phyloP scores from a whole-genome alignment of 1,140 invertebrate species.

The Lepidurus couesii region DNA sequence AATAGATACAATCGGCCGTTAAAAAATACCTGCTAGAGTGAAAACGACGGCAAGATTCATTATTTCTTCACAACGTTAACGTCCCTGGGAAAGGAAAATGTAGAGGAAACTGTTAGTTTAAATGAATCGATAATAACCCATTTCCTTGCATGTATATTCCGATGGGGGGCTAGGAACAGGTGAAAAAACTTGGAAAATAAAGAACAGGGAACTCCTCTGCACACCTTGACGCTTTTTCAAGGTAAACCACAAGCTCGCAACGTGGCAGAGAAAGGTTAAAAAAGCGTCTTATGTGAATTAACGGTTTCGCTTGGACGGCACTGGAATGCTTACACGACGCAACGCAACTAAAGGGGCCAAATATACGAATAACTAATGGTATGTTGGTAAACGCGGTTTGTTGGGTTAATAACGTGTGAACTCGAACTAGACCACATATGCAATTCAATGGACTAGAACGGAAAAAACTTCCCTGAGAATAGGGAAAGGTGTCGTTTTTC shows the following conservation, averaged over 20 bases:
- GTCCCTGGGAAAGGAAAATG: background rate
- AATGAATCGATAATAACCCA: background rate
- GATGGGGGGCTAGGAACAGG: background rate
- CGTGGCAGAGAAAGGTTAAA: background rate
- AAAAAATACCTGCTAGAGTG: constrained; percentile 1
- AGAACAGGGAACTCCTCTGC: background rate
- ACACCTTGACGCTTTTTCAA: background rate
- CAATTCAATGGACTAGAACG: background rate
- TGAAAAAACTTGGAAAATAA: background rate
- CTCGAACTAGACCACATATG: background rate
- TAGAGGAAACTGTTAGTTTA: background rate
- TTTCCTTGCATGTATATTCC: background rate
- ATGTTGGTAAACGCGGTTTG: background rate
- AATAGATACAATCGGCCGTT: background rate
- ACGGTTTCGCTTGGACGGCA: background rate
- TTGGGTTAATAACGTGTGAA: background rate
- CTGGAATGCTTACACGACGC: background rate
- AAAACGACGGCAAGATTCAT: constrained; percentile 11
- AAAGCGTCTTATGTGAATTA: constrained; percentile 8
- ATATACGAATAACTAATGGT: background rate
- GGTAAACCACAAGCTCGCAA: background rate
- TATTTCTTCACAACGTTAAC: background rate
- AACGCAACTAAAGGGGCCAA: background rate
- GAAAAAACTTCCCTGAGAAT: background rate
- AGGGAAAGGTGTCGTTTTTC: constrained; percentile 10